Evolutionary conservation across 2,113 vertebrate genomes (phyloP).

Genomic region (Capreolus pygargus): DNA sequence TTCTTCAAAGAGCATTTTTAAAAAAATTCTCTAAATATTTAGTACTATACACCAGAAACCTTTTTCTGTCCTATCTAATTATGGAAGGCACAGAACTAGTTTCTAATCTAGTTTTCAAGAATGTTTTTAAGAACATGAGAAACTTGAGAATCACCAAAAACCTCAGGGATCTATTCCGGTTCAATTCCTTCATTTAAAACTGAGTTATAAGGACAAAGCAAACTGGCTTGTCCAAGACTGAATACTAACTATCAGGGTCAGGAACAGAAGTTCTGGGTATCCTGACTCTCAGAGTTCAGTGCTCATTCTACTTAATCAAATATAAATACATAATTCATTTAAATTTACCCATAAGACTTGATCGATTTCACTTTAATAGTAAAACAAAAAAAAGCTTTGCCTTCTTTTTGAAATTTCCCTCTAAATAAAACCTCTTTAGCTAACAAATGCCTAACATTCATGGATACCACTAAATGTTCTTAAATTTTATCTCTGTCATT

Average conservation of each 20-base stretch:
- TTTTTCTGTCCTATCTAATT: neutral
- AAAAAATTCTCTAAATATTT: neutral
- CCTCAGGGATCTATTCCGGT: neutral
- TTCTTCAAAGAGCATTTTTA: neutral
- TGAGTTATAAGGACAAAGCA: neutral
- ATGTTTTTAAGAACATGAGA: neutral
- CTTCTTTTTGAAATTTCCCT: neutral
- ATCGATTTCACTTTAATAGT: neutral
- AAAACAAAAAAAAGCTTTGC: neutral
- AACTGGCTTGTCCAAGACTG: neutral
- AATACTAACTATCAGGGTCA: neutral
- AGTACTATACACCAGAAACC: neutral
- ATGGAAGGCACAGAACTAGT: neutral
- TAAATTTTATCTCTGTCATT: neutral
- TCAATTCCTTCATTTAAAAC: neutral
- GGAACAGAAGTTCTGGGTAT: neutral
- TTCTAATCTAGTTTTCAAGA: neutral
- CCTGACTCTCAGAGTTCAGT: neutral
- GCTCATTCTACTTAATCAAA: neutral
- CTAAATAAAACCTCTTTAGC: neutral
- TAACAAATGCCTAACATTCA: neutral
- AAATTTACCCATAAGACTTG: neutral
- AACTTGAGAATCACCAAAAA: neutral
- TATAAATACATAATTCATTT: neutral
- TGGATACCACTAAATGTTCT: constrained; percentile 6